Base-by-base conservation (phyloP, 2,888 invertebrate genomes). In the Caenorhabditis sulstoni region DNA sequence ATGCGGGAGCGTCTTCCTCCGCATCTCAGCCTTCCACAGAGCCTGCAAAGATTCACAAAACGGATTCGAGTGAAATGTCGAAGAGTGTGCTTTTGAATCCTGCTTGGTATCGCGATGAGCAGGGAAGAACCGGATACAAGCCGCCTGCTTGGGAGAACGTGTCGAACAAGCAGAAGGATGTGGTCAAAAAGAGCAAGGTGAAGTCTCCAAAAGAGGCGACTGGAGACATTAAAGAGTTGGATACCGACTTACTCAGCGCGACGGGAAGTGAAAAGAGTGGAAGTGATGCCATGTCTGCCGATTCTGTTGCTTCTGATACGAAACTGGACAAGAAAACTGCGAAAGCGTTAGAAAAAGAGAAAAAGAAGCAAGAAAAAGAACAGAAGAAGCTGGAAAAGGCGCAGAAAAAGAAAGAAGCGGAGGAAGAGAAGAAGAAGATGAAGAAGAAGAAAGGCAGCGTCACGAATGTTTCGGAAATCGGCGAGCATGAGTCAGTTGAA, bases 31-130 rank as follows among this genome's bases (percentile, higher is more conserved):
- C 74, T 1, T 44, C 75, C 0, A 39, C 61, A 39, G 70, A 74
- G n/a, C 52, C 66, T 11, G 68, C 58, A 18, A 74, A 67, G 37
- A 41, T 80, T 52, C 77, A 79, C 52, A 81, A 77, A 57, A 81
- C 82, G 16, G 75, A 81, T 47, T 85, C 86, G 80, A 79, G 77
- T 59, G 82, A 82, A 53, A 88, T 88, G 88, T 82, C 80, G 57
- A 83, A 81, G 29, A 88, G 88, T 52, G 71, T 88, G 23, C 79
- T 88, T 59, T 64, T 81, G 49, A 87, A 85, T 73, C 84, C 88
- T 14, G 87, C 88, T 16, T 88, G 89, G 88, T 89, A 87, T 79
- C 80, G 89, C 57, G 88, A 89, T 67, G 78, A 82, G 9, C 86
- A 88, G 35, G 89, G 89, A 39, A 64, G 86, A 41, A 88, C 88